phyloP scores from a whole-genome alignment of 1,140 invertebrate species.

The Hylaeus volcanicus region DNA sequence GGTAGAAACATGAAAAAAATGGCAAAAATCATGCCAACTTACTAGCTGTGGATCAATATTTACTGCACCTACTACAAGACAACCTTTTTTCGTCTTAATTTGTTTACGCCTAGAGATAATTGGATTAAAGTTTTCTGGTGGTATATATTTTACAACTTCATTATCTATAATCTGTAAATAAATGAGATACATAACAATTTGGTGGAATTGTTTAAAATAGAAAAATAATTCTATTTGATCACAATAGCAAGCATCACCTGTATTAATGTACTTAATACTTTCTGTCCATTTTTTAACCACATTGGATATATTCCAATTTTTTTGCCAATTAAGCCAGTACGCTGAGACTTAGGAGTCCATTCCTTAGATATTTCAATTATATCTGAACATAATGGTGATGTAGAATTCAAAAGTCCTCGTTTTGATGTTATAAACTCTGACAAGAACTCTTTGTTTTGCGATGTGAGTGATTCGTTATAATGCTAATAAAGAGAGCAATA shows the following conservation, averaged over 20 bases:
- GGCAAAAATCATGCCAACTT: conserved; percentile 45
- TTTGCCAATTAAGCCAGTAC: conserved; percentile 93
- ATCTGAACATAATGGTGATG: conserved; percentile 80
- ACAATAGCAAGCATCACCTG: conserved; percentile 84
- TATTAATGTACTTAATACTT: conserved; percentile 89
- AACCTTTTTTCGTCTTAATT: conserved; percentile 83
- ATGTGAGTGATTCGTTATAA: conserved; percentile 86
- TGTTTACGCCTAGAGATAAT: conserved; percentile 75
- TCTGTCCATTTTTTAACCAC: conserved; percentile 93
- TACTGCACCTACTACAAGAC: conserved; percentile 94
- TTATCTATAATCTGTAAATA: conserved; percentile 92
- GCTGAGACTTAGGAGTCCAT: conserved; percentile 84
- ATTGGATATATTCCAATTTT: conserved; percentile 97
- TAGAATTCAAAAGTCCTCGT: conserved; percentile 78
- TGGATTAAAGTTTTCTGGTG: conserved; percentile 89
- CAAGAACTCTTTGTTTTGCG: conserved; percentile 91
- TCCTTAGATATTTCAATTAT: conserved; percentile 81
- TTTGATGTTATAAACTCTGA: conserved; percentile 88
- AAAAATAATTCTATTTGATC: conserved; percentile 16
- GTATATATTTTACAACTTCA: conserved; percentile 95
- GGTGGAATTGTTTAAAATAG: background rate
- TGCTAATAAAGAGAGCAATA: conserved; percentile 77
- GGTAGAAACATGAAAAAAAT: background rate
- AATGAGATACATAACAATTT: conserved; percentile 24
- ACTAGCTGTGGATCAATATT: conserved; percentile 90